Percentiles rank a stretch among this genome's conserved stretches.
Conservation (phyloP, 2,888 invertebrate genomes). For the Nasonia oneida region DNA sequence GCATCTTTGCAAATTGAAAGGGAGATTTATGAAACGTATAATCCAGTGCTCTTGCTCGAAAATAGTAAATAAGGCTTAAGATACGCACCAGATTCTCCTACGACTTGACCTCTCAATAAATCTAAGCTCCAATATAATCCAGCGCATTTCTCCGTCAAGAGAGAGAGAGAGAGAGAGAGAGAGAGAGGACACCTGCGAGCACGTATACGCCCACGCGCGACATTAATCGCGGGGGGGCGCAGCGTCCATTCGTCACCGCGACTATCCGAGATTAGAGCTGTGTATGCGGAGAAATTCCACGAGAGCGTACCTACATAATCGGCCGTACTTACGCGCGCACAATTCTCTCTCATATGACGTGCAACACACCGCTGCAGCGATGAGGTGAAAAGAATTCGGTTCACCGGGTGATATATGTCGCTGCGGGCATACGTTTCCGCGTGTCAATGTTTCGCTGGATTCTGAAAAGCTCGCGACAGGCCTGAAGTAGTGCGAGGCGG, state of each 20-base stretch:
- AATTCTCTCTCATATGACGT: too few relatives aligned
- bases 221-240: constrained; percentile 2
- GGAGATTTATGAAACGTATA: neutral
- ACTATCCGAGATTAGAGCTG: neutral
- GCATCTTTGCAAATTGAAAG: constrained; percentile 5
- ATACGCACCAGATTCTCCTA: neutral
- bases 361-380: neutral
- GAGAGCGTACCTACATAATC: neutral
- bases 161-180: neutral
- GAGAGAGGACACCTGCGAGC: constrained; percentile 1
- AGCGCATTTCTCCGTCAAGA: neutral
- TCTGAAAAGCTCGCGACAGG: neutral
- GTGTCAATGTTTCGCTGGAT: neutral
- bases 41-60: neutral
- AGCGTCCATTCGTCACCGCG: neutral
- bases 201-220: neutral
- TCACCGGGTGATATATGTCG: neutral
- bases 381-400: neutral
- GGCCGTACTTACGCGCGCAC: neutral
- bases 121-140: constrained; percentile 19
- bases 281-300: neutral
- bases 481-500: neutral
- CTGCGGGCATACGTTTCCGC: neutral
- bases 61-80: constrained; percentile 14
- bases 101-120: constrained; percentile 1